phyloP scores from a whole-genome alignment of 2,113 vertebrate genomes.

The Butorides virescens region DNA sequence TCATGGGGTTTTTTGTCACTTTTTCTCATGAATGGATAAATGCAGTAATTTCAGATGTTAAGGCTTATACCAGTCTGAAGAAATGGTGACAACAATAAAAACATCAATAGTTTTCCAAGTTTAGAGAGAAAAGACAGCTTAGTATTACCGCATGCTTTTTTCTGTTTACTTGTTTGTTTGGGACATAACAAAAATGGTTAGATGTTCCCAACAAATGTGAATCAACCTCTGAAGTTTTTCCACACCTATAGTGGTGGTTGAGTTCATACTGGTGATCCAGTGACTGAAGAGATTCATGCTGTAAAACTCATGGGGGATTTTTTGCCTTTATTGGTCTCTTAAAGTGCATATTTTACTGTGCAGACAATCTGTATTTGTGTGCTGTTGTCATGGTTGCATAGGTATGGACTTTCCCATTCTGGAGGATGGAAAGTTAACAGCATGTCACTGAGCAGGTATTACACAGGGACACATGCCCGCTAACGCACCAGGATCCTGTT shows the following conservation, averaged over 20 bases:
- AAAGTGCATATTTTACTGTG: not conserved
- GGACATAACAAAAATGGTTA: not conserved
- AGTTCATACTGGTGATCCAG: not conserved
- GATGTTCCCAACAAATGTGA: not conserved
- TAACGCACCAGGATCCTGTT: not conserved
- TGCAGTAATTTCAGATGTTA: not conserved
- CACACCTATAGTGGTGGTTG: not conserved
- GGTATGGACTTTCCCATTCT: not conserved
- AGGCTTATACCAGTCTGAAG: not conserved
- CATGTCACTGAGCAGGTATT: not conserved
- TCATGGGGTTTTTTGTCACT: not conserved
- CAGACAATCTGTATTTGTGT: not conserved
- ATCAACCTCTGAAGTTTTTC: not conserved
- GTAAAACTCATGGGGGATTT: not conserved
- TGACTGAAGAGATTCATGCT: not conserved
- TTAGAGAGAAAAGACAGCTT: not conserved
- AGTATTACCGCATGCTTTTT: accelerated
- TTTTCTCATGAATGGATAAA: not conserved
- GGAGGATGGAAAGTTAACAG: not conserved
- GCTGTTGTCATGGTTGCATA: constrained; percentile 42
- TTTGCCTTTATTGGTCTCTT: not conserved
- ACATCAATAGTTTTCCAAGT: not conserved
- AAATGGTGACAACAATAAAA: not conserved
- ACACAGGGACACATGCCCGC: not conserved
- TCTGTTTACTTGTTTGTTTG: not conserved